Evolutionary conservation across 2,797 vertebrate species (phyloP), one percentile per base, ranked within the genome.

Genomic region (Malurus leucopterus): DNA sequence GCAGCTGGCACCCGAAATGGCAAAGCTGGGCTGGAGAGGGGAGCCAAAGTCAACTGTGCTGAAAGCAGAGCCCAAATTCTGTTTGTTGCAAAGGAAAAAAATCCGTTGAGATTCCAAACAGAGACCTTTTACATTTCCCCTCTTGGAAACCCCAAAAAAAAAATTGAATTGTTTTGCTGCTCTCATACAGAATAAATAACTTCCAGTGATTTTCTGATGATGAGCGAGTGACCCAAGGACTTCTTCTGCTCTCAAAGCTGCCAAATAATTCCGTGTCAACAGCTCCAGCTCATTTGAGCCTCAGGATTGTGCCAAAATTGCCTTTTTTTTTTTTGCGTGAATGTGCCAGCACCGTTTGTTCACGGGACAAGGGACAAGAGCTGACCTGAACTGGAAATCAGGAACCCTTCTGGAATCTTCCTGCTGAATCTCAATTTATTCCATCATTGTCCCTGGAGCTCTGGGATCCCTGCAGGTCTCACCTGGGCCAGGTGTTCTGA

Each of bases 1-100:
- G 94, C 93, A 94, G 93, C 90, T 90, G 90, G 86, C 91, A 91
- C 36, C 55, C 4, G 69, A 32, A 30, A 57, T 13, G 82, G 91
- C 84, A 53, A 36, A 43, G 73, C 51, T 4, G 29, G 78, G 78
- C 7, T 27, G 43, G 1, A 32, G 93, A 62, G 91, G 75, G 21
- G 53, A 89, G 87, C 86, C 91, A 91, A 57, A 87, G 90, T 57
- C 89, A 93, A 89, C 84, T 11, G 75, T 17, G 70, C 82, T 89
- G 86, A 87, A 41, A 27, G 36, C 44, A 23, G 4, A 17, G 93
- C 84, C 91, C 29, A 90, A 59, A 44, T 85, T 86, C 51, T 65
- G 27, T 72, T 87, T 74, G 81, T 90, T 88, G 67, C 91, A 77
- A 79, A 65, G 86, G 91, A 36, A 36, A 36, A 89, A 80, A 78